Base-by-base conservation (phyloP, 2,797 vertebrate genomes). In the Gymnoscopelus microlampas region DNA sequence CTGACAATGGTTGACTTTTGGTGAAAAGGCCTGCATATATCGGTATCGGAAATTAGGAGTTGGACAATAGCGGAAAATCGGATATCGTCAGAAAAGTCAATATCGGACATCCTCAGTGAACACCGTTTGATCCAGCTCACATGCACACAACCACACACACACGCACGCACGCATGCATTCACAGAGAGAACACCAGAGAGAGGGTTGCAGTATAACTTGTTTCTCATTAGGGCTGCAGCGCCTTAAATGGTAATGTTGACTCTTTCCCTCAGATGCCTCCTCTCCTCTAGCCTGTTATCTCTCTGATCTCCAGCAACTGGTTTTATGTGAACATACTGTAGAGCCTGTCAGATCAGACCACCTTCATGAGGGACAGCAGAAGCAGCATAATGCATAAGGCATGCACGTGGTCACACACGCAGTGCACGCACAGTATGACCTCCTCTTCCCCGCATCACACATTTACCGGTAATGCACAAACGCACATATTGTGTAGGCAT, bases 321-420 rank as follows among this genome's bases (percentile, higher is more conserved):
- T 63, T 78, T 79, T 55, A 72, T 76, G 64, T 80, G 74, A 74
- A 84, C 39, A 44, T 78, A 78, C 19, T 19, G n/a, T 68, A 26
- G 39, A 82, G 67, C 60, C 70, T 63, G 56, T 78, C 73, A 73
- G 70, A 80, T 74, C 70, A 67, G 63, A 77, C 66, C 68, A 68
- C 56, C 26, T 53, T 19, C 19, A 19, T 19, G 35, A 39, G 35
- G 6, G 35, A 39, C 35, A 8, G 7, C 5, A 4, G 1, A 39
- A 39, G 35, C 35, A 39, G 35, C 35, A 39, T 39, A 39, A 39
- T 39, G 35, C 35, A 39, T 39, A 39, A 39, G 4, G 7, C 35
- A 39, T 39, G 32, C 5, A 35, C 6, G 35, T 39, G 4, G 5
- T 39, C 19, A 19, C 19, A 19, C 19, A 19, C 19, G 19, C 19